phyloP scores from a whole-genome alignment of 2,797 vertebrate species.

The Otolemur crassicaudatus region DNA sequence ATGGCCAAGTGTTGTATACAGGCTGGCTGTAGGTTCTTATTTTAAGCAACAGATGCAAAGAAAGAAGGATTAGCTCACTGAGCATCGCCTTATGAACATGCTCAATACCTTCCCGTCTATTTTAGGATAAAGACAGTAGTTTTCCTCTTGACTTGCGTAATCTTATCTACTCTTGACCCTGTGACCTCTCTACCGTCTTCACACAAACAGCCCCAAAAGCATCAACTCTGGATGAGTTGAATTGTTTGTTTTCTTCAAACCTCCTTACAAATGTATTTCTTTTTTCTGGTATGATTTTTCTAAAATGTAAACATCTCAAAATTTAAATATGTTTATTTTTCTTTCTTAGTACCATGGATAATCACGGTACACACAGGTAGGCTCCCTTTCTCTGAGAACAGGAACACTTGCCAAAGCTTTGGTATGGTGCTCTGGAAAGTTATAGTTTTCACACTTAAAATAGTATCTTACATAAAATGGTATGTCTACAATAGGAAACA shows the following conservation, averaged over 20 bases:
- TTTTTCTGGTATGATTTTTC: background rate
- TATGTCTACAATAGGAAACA: background rate
- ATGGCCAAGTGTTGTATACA: background rate
- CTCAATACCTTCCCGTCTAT: background rate
- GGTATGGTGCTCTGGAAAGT: background rate
- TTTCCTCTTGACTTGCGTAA: background rate
- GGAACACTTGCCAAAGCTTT: background rate
- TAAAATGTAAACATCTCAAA: background rate
- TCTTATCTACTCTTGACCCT: background rate
- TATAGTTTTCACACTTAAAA: background rate
- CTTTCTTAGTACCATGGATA: background rate
- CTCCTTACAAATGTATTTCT: background rate
- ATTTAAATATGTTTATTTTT: slow-evolving; percentile 4
- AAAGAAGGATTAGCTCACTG: background rate
- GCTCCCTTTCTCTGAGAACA: background rate
- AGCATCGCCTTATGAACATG: background rate
- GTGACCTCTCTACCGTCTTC: background rate
- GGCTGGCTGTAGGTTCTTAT: background rate
- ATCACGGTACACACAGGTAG: background rate
- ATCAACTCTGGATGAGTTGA: background rate
- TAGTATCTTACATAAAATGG: background rate
- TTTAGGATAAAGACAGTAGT: background rate
- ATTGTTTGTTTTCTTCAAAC: slow-evolving; percentile 16
- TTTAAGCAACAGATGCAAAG: background rate
- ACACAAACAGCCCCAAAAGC: background rate